Percentiles rank a stretch among this genome's conserved stretches.
phyloP scores from a whole-genome alignment of 2,113 vertebrate species.

The Xenopus borealis region DNA sequence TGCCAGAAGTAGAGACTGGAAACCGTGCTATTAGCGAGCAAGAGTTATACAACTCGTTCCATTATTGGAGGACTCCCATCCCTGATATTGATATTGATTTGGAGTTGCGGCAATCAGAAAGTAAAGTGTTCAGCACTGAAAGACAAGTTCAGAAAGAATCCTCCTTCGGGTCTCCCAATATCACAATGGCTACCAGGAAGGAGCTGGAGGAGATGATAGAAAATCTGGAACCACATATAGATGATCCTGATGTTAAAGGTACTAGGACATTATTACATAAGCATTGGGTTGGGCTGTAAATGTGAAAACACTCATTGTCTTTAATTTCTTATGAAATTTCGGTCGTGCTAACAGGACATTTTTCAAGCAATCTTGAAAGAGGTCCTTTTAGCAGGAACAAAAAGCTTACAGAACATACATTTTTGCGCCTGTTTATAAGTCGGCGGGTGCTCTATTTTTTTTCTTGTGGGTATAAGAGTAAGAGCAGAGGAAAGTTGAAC shows the following conservation, averaged over 20 bases:
- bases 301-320: too few species aligned
- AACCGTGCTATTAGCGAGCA: slow-evolving; percentile 63
- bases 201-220: slow-evolving; percentile 86
- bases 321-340: too few species aligned
- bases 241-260: slow-evolving; percentile 88
- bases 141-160: slow-evolving; percentile 45
- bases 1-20: slow-evolving; percentile 47
- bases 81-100: slow-evolving; percentile 77
- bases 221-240: slow-evolving; percentile 83
- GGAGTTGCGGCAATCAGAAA: slow-evolving; percentile 66
- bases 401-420: too few species aligned
- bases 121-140: slow-evolving; percentile 47
- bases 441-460: too few species aligned
- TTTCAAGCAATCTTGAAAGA: too few species aligned
- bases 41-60: slow-evolving; percentile 84
- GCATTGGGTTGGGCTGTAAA: not conserved
- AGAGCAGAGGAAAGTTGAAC: too few species aligned
- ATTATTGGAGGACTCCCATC: slow-evolving; percentile 88
- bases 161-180: slow-evolving; percentile 52
- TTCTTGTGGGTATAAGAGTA: too few species aligned
- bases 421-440: too few species aligned
- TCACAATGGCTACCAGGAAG: slow-evolving; percentile 73
- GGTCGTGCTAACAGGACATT: too few species aligned
- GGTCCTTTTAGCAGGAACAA: too few species aligned
- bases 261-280: slow-evolving; percentile 20